These are phyloP conservation scores for Luscinia megarhynchos DNA, from an alignment of 2,797 vertebrate genomes.

Conservation along the genomic window DNA sequence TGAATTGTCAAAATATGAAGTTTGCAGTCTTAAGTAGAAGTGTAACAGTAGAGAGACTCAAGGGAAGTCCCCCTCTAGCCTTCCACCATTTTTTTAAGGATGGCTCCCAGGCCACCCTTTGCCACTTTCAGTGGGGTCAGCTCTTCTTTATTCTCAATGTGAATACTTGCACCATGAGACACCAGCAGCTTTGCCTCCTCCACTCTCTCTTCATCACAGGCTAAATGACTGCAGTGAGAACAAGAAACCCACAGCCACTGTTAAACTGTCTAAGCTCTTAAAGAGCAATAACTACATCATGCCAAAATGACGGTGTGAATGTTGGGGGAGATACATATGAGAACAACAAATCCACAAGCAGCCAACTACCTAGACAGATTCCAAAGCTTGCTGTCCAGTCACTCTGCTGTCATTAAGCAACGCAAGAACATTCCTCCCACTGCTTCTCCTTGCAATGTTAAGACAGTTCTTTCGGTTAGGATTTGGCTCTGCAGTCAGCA, in stretches of 20 bases:
- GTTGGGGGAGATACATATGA: not conserved
- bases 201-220: conserved; percentile 93
- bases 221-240: conserved; percentile 88
- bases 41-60: not conserved
- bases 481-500: not conserved
- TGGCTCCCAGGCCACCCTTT: conserved; percentile 85
- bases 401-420: not conserved
- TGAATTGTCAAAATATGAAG: not conserved
- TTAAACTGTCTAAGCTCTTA: not conserved
- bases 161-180: conserved; percentile 93
- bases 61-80: conserved; percentile 74
- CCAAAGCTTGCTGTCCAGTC: not conserved
- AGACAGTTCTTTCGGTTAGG: not conserved
- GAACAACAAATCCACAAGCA: not conserved
- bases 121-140: conserved; percentile 93
- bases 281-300: not conserved
- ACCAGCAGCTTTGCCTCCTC: conserved; percentile 96
- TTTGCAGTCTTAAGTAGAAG: not conserved
- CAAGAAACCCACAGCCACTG: conserved; percentile 61
- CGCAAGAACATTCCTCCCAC: not conserved
- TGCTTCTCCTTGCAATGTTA: not conserved
- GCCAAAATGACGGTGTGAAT: not conserved
- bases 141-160: conserved; percentile 96
- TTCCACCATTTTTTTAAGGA: conserved; percentile 89
- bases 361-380: not conserved